phyloP scores from a whole-genome alignment of 1,140 invertebrate genomes.

The Magallana angulata region DNA sequence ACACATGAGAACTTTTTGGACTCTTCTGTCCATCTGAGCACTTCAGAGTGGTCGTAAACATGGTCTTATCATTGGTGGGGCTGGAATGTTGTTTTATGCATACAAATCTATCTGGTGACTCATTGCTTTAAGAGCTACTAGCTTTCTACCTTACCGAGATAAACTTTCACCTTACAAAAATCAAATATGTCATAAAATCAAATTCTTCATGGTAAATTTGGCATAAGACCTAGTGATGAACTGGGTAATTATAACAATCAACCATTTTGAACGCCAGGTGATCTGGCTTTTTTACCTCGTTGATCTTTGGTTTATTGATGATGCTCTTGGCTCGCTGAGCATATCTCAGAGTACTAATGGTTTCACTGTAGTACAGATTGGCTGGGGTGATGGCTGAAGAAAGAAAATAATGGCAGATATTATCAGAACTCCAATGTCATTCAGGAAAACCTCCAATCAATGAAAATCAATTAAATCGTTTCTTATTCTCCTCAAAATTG shows the following conservation, averaged over 20 bases:
- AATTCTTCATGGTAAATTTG: neutral
- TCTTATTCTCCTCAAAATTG: neutral
- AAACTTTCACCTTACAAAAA: slow-evolving; percentile 25
- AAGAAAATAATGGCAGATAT: slow-evolving; percentile 24
- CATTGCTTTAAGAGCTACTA: neutral
- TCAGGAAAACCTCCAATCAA: neutral
- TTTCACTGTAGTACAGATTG: slow-evolving; percentile 81
- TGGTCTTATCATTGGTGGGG: slow-evolving; percentile 18
- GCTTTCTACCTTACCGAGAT: neutral
- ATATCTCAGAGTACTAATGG: slow-evolving; percentile 82
- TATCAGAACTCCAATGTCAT: neutral
- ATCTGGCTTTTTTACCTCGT: slow-evolving; percentile 83
- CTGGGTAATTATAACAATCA: neutral
- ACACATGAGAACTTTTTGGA: slow-evolving; percentile 21
- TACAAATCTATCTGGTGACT: neutral
- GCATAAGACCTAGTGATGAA: neutral
- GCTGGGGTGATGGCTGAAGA: slow-evolving; percentile 82
- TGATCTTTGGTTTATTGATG: slow-evolving; percentile 95
- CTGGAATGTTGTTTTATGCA: slow-evolving; percentile 27
- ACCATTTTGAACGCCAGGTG: neutral
- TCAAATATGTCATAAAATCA: neutral
- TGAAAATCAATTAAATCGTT: neutral
- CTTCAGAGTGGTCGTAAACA: neutral
- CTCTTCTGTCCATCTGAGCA: slow-evolving; percentile 17
- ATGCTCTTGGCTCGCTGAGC: slow-evolving; percentile 88